phyloP scores from a whole-genome alignment of 2,797 vertebrate species.

The Hylomyscus alleni region DNA sequence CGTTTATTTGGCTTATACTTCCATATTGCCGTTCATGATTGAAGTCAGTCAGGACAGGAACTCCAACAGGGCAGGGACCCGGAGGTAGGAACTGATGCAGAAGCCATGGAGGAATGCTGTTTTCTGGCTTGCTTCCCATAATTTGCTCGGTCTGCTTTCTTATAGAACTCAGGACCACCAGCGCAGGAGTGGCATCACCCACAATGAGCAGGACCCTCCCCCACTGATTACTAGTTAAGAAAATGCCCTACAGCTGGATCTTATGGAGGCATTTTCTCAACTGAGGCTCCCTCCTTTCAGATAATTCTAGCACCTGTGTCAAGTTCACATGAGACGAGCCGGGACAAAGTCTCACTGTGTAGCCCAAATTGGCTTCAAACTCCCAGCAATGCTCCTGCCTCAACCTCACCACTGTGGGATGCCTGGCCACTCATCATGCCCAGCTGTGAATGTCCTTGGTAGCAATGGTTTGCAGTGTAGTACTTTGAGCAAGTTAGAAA shows the following conservation, averaged over 20 bases:
- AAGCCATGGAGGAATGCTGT: background rate
- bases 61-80: background rate
- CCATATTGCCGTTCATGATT: background rate
- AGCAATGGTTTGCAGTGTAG: background rate
- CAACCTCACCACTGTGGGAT: background rate
- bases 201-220: background rate
- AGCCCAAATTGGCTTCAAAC: background rate
- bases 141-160: background rate
- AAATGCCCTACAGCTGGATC: background rate
- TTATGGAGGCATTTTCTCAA: background rate
- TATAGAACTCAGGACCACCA: background rate
- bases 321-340: background rate
- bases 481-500: background rate
- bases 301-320: background rate
- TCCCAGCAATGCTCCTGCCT: background rate
- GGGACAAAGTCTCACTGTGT: background rate
- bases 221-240: background rate
- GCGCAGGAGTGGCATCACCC: background rate
- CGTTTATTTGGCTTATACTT: background rate
- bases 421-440: background rate
- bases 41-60: background rate
- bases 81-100: background rate
- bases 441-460: background rate
- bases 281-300: background rate
- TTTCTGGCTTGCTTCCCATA: background rate